Evolutionary conservation across 2,113 vertebrate genomes (phyloP).

Genomic region (Lophochroa leadbeateri): DNA sequence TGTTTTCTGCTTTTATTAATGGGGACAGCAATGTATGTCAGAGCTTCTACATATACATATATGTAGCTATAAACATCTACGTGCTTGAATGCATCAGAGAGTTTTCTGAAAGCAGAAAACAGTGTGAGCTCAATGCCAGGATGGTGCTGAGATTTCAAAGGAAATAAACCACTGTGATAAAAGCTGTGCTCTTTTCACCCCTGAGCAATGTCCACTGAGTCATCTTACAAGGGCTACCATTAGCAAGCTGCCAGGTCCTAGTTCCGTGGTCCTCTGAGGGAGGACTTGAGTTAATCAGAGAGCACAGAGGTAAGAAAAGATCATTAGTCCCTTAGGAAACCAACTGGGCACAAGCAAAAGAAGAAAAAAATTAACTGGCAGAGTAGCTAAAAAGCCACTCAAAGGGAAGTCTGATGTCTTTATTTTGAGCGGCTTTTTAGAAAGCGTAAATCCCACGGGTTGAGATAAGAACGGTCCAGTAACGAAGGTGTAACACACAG

Average conservation of each 20-base stretch:
- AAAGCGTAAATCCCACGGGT: no score
- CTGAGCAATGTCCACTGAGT: rapidly evolving
- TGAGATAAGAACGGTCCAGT: no score
- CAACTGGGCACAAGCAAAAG: neutral
- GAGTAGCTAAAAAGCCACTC: neutral
- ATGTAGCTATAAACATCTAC: neutral
- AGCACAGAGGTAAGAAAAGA: neutral
- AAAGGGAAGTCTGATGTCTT: neutral
- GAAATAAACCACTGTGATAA: neutral
- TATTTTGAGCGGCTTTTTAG: neutral
- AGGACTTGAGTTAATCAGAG: neutral
- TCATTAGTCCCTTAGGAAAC: neutral
- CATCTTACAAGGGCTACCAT: neutral
- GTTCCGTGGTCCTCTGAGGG: neutral
- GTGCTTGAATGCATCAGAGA: neutral
- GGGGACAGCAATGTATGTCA: neutral
- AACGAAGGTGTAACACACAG: no score
- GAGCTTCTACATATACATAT: neutral
- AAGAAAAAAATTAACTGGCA: neutral
- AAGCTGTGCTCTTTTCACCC: neutral
- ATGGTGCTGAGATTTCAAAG: neutral
- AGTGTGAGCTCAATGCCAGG: neutral
- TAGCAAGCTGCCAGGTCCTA: neutral
- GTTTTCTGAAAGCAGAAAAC: neutral
- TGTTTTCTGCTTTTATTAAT: neutral